Conservation (phyloP, 2,797 vertebrate genomes). For the Gymnocypris eckloni region DNA sequence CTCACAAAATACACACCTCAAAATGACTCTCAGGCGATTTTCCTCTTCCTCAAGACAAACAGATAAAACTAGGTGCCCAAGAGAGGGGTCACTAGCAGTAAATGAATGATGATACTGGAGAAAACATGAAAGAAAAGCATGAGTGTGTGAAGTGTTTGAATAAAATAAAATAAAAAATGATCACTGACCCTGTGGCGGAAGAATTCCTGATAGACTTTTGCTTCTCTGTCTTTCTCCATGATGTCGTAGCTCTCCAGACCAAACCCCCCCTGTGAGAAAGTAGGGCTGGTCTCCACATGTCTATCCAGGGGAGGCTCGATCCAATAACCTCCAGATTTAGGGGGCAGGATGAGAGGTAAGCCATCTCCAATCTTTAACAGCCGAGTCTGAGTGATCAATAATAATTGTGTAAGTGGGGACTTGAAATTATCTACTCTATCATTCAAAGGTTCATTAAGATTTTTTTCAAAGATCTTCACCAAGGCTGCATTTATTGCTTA, state of each 20-base stretch:
- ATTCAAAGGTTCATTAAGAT: neutral
- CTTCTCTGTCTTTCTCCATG: constrained; percentile 81
- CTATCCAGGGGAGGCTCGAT: constrained; percentile 78
- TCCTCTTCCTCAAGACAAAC: constrained; percentile 82
- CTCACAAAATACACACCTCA: constrained; percentile 71
- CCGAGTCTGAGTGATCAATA: constrained; percentile 60
- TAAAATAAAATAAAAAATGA: neutral
- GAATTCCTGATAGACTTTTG: constrained; percentile 77
- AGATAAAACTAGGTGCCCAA: constrained; percentile 81
- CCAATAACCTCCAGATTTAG: constrained; percentile 81
- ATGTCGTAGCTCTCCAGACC: constrained; percentile 75
- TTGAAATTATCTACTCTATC: constrained; percentile 35
- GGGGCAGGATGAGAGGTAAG: constrained; percentile 77
- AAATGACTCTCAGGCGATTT: constrained; percentile 77
- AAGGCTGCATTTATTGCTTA: neutral
- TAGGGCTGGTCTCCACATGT: constrained; percentile 73
- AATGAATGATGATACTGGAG: constrained; percentile 82
- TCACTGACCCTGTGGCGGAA: constrained; percentile 75
- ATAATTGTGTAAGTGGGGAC: neutral
- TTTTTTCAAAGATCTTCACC: neutral
- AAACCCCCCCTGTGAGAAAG: constrained; percentile 64
- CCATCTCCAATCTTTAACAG: constrained; percentile 79
- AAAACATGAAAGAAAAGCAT: constrained; percentile 10
- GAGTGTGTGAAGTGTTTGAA: neutral
- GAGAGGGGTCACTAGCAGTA: constrained; percentile 73